Evolutionary conservation across 2,888 invertebrate species (phyloP).

Genomic region (Parthenolecanium corni): DNA sequence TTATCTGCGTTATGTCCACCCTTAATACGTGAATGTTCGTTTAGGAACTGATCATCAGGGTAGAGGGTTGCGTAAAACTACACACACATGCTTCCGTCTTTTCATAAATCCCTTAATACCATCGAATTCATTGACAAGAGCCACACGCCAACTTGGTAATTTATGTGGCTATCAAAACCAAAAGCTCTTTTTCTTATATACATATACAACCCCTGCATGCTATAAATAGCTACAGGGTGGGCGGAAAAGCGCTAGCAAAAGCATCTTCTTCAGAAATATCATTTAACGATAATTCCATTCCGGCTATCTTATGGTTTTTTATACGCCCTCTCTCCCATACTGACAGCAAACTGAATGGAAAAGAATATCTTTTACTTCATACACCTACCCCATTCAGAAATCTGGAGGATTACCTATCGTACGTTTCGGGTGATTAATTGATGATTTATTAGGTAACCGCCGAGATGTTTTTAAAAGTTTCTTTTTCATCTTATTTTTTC

Average conservation of each 20-base stretch:
- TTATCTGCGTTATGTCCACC: neutral
- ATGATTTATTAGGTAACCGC: constrained; percentile 15
- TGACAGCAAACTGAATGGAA: neutral
- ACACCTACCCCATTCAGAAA: neutral
- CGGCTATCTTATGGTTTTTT: neutral
- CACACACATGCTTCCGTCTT: neutral
- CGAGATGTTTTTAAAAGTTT: neutral
- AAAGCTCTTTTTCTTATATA: constrained; percentile 30
- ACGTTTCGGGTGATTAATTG: constrained; percentile 21
- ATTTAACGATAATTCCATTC: constrained; percentile 9
- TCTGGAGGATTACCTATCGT: constrained; percentile 11
- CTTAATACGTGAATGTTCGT: no score
- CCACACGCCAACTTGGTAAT: constrained; percentile 27
- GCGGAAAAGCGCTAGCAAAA: neutral
- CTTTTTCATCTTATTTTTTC: neutral
- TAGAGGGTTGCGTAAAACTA: neutral
- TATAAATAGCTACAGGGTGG: constrained; percentile 1
- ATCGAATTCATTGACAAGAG: constrained; percentile 2
- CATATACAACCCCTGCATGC: neutral
- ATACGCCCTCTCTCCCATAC: neutral
- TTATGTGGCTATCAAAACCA: constrained; percentile 32
- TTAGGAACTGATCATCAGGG: no score
- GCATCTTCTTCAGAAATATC: constrained; percentile 2
- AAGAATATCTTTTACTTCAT: constrained; percentile 2
- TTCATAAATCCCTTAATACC: constrained; percentile 11